Percentiles rank a stretch among this genome's conserved stretches.
These are phyloP conservation scores for Oophaga pumilio DNA, from an alignment of 2,113 vertebrate species.

Conservation along the genomic window DNA sequence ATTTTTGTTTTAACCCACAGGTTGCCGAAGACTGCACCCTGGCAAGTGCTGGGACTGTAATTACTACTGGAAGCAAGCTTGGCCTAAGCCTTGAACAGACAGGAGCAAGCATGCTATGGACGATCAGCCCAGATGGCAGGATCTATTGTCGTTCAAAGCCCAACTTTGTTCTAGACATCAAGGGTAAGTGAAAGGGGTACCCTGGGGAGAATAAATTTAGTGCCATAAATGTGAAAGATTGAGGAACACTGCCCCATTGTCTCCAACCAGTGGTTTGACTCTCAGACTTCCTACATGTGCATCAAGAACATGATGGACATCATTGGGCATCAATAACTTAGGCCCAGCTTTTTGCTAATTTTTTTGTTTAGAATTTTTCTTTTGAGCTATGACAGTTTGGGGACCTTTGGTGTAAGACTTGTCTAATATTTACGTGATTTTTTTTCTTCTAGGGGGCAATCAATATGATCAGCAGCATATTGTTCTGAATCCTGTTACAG, in stretches of 20 bases:
- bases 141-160: constrained; percentile 84
- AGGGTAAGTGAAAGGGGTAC: constrained; percentile 79
- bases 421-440: not conserved
- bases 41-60: constrained; percentile 80
- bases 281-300: too few species aligned
- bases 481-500: constrained; percentile 79
- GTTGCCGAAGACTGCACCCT: constrained; percentile 87
- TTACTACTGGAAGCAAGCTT: constrained; percentile 85
- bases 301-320: not conserved
- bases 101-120: constrained; percentile 83
- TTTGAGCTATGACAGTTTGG: not conserved
- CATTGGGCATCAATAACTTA: not conserved
- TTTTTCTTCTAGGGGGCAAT: constrained; percentile 78
- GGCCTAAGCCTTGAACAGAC: constrained; percentile 81
- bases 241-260: too few species aligned
- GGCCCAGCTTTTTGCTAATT: not conserved
- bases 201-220: too few species aligned
- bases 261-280: too few species aligned
- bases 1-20: constrained; percentile 65
- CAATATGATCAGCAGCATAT: constrained; percentile 89
- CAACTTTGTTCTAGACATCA: constrained; percentile 89
- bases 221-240: not conserved
- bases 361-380: not conserved
- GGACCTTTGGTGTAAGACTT: not conserved
- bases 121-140: constrained; percentile 81